Evolutionary conservation across 2,113 vertebrate species (phyloP), one percentile per base, ranked within the genome.

Genomic region (Rhagologus leucostigma): DNA sequence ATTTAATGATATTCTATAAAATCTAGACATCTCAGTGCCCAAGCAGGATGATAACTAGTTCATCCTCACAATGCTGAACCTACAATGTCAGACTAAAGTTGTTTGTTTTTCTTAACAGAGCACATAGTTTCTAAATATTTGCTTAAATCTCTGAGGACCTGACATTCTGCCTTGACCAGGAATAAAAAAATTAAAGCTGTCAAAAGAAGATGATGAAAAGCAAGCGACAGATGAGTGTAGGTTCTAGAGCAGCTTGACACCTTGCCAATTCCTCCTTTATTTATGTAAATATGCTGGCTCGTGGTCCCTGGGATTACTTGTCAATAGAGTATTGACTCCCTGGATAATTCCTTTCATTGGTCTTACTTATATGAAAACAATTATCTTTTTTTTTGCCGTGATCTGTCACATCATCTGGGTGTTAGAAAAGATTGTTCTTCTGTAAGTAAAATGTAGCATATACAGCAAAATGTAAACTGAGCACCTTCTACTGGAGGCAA

Each of bases 141-240:
- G 23, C 30, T 76, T 76, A 56, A n/a, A 57, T 47, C 9, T 70
- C 29, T 75, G 56, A 16, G 21, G 6, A 47, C 9, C 10, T 88
- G 44, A 64, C 18, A 50, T 77, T 81, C 44, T 84, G 22, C n/a
- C 53, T 87, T 84, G 46, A 70, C 14, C 26, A 74, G 26, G 20
- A 89, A 65, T 65, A 52, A 46, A 89, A 80, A 60, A 62, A 53
- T 37, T 32, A 69, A 65, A 80, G 5, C 17, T 81, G 29, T 24
- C 3, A 6, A 55, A 91, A 80, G 29, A 65, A 21, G 29, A 73
- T 0, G 0, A 33, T 27, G 33, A 47, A 75, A 91, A 83, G 30
- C 26, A 67, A 81, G 21, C 0, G 0, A 67, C 13, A 63, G 56
- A 53, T 1, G 3, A 73, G 10, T 39, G 39, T 17, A 41, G 10